A percentile compares a stretch with the other conserved stretches of the same genome.
Conservation (phyloP, 2,113 vertebrate species). For the Callospermophilus lateralis region DNA sequence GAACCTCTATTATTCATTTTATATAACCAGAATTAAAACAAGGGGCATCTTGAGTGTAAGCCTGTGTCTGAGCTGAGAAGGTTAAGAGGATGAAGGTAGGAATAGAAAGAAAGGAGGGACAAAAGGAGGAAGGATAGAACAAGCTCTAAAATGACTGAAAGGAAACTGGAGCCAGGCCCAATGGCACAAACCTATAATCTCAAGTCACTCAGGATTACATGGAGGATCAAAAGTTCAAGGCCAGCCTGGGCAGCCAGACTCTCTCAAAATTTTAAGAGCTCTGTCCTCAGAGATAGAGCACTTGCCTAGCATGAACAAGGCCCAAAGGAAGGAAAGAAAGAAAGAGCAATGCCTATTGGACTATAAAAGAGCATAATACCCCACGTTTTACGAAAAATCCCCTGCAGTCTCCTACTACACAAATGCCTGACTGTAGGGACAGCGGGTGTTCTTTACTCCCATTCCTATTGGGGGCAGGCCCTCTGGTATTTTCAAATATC, state of each 20-base stretch:
- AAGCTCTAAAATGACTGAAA: neutral
- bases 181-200: no score
- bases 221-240: no score
- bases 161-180: neutral
- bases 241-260: no score
- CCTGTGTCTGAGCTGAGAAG: neutral
- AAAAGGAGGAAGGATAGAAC: neutral
- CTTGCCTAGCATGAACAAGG: no score
- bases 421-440: neutral
- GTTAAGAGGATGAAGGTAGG: neutral
- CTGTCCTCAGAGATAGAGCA: no score
- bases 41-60: neutral
- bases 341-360: neutral
- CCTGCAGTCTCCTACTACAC: neutral
- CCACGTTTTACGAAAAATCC: neutral
- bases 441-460: neutral
- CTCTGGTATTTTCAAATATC: conserved; percentile 43
- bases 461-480: neutral
- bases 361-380: neutral
- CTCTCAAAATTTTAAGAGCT: no score
- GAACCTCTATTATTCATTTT: neutral
- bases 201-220: no score
- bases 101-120: neutral
- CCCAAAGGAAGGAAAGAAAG: no score
- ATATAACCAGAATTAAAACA: conserved; percentile 43